Evolutionary conservation across 1,140 invertebrate species (phyloP), one percentile per base, ranked within the genome.

Genomic region (Hyles vespertilio): DNA sequence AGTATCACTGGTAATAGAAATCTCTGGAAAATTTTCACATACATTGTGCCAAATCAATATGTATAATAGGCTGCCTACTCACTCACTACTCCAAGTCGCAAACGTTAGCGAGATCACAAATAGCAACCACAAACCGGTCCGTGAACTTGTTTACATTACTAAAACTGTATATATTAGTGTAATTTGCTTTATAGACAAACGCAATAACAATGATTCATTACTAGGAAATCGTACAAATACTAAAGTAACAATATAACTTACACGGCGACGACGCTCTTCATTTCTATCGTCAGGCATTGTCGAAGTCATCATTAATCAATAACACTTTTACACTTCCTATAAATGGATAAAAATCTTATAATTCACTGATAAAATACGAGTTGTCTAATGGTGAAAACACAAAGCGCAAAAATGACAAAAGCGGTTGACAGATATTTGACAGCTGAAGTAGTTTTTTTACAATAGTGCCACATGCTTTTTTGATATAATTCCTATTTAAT

Each of bases 211-310:
- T 72, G 69, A 71, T 58, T 71, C 69, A 68, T 43, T 22, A 33
- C 45, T 22, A 0, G 0, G 32, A 10, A 7, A 12, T n/a, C 47
- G 33, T 54, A 49, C 61, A 33, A 45, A n/a, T 58, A 53, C 50
- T 53, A 5, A 5, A 10, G 10, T 51, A 22, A 22, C 22, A 22
- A 22, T 40, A 36, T 11, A 49, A 51, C 82, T 76, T 64, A 87
- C 84, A 69, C 84, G 74, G 12, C 84, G 81, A 49, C 84, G 79
- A 5, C 84, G 74, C 57, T 87, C 84, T 47, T 87, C 84, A 34
- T 80, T 82, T 59, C 72, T 80, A 48, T 87, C 84, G 52, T 65
- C 77, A 51, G 84, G 76, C 61, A 79, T 61, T 6, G 81, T 74
- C 10, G 83, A 80, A 57, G 83, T 79, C 83, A 86, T 82, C 22